Evolutionary conservation across 2,888 invertebrate species (phyloP), one percentile per base, ranked within the genome.

Genomic region (Brachypterus glaber): DNA sequence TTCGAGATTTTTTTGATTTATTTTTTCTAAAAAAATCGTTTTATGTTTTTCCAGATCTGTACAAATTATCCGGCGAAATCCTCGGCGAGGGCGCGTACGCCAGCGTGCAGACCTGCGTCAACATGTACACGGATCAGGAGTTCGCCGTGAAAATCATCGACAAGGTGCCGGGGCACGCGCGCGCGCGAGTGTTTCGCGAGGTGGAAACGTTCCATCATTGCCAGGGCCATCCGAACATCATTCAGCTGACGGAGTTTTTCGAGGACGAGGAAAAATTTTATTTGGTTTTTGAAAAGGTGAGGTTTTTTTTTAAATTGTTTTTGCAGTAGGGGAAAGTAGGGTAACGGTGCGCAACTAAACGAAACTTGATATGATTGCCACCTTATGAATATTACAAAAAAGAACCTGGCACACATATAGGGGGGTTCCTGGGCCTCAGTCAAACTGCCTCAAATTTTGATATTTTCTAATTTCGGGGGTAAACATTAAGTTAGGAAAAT

Each of bases 161-260:
- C 68, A 95, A 95, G 68, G 86, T 88, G 60, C 89, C 90, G 51
- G 89, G 89, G 49, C 92, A 93, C 71, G 90, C 90, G 58, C 81
- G 96, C 55, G 86, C 85, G 59, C 78, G 96, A 32, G 90, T 97
- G 57, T 91, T 96, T 74, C 89, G 93, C 57, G 97, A 97, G 70
- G 95, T 97, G 60, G 96, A 97, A 73, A 96, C 93, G 51, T 96
- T 97, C 77, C 91, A 95, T 71, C 88, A 95, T 70, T 97, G 96
- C 71, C 87, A 90, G 69, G 91, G 91, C 54, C 95, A 97, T 72
- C 87, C 89, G 45, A 92, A 96, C 68, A 95, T 98, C 69, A 87
- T 97, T 64, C 93, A 96, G 71, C 78, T 98, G 67, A 84, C 91
- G 58, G 96, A 97, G 68, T 91, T 89, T 73, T 91, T 93, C 68